Evolutionary conservation across 2,797 vertebrate genomes (phyloP).

Genomic region (Girardinus metallicus): DNA sequence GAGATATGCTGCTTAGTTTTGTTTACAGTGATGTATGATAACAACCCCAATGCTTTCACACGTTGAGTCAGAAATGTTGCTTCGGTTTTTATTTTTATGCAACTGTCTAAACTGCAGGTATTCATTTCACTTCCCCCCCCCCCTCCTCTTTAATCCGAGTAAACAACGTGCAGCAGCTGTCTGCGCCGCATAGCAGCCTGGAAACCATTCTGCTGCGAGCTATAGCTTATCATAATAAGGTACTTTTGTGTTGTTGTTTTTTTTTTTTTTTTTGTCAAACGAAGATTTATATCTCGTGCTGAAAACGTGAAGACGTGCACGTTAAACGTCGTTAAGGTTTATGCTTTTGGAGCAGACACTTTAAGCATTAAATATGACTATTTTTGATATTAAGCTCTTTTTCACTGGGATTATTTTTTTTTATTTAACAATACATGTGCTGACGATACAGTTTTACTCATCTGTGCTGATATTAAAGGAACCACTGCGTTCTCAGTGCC

Average conservation of each 20-base stretch:
- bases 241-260: not conserved
- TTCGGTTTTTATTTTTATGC: conserved; percentile 11
- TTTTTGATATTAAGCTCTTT: too few relatives aligned
- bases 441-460: not conserved
- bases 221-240: conserved; percentile 1
- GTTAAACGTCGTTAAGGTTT: not conserved
- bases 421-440: not conserved
- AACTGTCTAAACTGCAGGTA: conserved; percentile 17
- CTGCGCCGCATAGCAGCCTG: not conserved
- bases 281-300: not conserved
- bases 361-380: not conserved
- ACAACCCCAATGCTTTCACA: conserved; percentile 19
- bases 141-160: conserved; percentile 10
- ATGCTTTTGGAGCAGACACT: not conserved
- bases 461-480: not conserved
- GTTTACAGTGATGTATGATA: conserved; percentile 46
- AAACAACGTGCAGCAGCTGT: conserved; percentile 15
- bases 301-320: not conserved
- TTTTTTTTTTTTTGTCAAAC: not conserved
- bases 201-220: conserved; percentile 4
- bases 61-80: conserved; percentile 18
- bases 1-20: conserved; percentile 37
- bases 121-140: not conserved
- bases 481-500: not conserved
- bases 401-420: too few relatives aligned